phyloP scores from a whole-genome alignment of 2,888 invertebrate genomes.

The Sepiola atlantica region DNA sequence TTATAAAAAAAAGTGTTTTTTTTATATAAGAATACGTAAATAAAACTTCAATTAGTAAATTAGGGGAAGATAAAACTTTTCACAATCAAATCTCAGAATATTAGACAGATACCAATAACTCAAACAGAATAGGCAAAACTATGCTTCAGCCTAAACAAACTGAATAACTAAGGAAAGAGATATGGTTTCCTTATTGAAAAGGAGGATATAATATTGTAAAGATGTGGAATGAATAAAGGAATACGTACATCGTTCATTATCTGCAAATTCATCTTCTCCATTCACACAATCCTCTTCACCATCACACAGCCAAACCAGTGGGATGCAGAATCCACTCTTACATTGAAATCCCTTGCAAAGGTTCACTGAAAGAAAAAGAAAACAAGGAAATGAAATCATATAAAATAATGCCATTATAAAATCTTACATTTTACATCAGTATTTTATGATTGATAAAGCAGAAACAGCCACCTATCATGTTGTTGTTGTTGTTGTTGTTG shows the following conservation, averaged over 20 bases:
- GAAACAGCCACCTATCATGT: no score
- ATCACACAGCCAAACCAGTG: background rate
- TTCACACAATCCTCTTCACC: background rate
- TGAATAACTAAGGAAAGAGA: background rate
- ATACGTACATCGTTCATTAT: conserved; percentile 8
- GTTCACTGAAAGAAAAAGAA: background rate
- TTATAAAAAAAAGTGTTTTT: background rate
- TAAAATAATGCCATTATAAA: background rate
- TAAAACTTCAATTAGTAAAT: background rate
- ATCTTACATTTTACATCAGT: background rate
- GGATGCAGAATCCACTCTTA: conserved; percentile 6
- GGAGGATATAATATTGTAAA: background rate
- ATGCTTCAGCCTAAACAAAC: background rate
- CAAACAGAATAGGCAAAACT: background rate
- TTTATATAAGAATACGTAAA: background rate
- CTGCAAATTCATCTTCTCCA: background rate
- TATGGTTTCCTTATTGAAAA: background rate
- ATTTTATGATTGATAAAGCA: no score
- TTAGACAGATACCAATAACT: background rate
- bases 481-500: no score
- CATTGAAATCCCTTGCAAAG: background rate
- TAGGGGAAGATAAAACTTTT: background rate
- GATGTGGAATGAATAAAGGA: background rate
- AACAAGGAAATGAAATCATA: background rate
- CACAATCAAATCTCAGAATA: background rate